Base-by-base conservation (phyloP, 2,888 invertebrate species). In the Nomada ruficornis region DNA sequence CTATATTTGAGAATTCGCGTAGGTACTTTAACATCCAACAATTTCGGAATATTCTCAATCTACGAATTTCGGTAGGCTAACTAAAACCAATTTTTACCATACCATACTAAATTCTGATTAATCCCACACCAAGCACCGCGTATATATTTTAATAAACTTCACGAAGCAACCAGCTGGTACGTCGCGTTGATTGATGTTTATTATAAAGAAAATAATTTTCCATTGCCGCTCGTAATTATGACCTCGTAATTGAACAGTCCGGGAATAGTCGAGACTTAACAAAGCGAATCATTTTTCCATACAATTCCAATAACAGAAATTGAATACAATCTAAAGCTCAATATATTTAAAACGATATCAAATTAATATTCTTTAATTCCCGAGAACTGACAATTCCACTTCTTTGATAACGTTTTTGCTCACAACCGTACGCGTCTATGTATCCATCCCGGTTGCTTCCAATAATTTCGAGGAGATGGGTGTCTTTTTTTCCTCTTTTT, bases 281-380 rank as follows among this genome's bases (percentile, higher is more conserved):
- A 23, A 60, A 70, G 69, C 69, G 79, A 47, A 67, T 67, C 50
- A 11, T 29, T 52, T 23, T 55, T 36, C 11, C 26, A 36, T 15
- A 36, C 50, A 65, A 65, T 70, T 71, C 59, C 23, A 59, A 60
- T 47, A 78, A 44, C 7, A 36, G 36, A 36, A 36, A 47, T 47
- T 47, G 13, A 15, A 47, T 47, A 47, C 36, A 36, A 36, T 36
- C 36, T 36, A 5, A 7, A 36, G 36, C 36, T 36, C 36, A 7
- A 36, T 36, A 7, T 36, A 36, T 36, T 36, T 36, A 36, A 36
- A 7, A 36, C 36, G 36, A 36, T 0, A 7, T 1, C 36, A 36
- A 36, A 36, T 47, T 3, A 47, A 15, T 47, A 47, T 68, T 68
- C 79, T 72, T 57, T 80, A 65, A 72, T 47, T 67, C 67, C 71